Percentiles rank a stretch among this genome's conserved stretches.
Evolutionary conservation across 2,113 vertebrate genomes (phyloP).

Genomic region (Proteles cristata): DNA sequence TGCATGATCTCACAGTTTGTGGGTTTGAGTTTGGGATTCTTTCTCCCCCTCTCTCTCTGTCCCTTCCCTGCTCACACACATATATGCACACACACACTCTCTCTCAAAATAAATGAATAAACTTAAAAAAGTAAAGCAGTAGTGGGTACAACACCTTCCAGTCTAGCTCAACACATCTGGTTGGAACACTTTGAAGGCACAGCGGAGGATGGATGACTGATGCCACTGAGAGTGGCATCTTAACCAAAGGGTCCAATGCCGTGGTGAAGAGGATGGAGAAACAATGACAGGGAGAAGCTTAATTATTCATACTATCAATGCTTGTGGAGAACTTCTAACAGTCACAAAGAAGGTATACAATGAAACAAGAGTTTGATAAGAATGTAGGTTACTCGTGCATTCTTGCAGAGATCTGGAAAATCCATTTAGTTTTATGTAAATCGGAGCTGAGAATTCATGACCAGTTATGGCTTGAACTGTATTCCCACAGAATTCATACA

Average conservation of each 20-base stretch:
- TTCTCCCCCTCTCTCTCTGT: no score
- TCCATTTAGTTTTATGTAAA: neutral
- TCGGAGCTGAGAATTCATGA: neutral
- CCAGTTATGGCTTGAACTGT: neutral
- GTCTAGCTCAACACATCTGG: neutral
- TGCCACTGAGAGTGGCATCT: neutral
- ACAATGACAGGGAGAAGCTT: neutral
- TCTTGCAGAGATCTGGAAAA: neutral
- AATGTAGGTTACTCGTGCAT: neutral
- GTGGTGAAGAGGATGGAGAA: neutral
- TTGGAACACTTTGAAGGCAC: neutral
- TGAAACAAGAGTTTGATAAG: neutral
- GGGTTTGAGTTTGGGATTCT: no score
- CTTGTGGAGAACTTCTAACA: neutral
- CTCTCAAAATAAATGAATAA: no score
- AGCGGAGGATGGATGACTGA: no score
- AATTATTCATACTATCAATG: neutral
- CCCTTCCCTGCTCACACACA: no score
- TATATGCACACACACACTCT: no score
- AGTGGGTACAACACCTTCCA: neutral
- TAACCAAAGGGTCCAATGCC: neutral
- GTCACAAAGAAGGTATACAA: neutral
- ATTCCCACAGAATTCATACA: neutral
- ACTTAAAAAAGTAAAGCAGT: neutral
- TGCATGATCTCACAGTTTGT: no score